Conservation (phyloP, 2,888 invertebrate species). For the Catocala sponsa region DNA sequence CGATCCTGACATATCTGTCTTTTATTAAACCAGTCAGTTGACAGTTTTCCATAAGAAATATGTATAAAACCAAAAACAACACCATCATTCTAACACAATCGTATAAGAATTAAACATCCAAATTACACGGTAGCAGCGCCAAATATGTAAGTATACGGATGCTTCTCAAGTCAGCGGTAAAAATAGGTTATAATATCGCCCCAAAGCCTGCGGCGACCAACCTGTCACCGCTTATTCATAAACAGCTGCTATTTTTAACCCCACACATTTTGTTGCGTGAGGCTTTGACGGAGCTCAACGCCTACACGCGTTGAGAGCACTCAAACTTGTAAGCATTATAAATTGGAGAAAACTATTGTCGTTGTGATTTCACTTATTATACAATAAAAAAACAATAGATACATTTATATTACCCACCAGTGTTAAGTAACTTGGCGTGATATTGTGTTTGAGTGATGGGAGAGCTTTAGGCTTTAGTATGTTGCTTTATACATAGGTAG, state of each 20-base stretch:
- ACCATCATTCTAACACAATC: too few species aligned
- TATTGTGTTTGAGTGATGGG: too few species aligned
- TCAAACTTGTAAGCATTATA: constrained; percentile 8
- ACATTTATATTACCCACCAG: neutral
- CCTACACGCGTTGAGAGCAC: constrained; percentile 7
- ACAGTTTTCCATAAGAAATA: too few species aligned
- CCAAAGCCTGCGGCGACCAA: constrained; percentile 8
- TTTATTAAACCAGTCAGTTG: too few species aligned
- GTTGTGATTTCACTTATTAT: constrained; percentile 8
- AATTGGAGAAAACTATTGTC: constrained; percentile 14
- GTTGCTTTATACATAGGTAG: neutral
- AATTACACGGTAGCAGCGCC: neutral
- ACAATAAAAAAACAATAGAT: constrained; percentile 4
- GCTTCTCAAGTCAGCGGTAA: neutral
- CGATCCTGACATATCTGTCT: too few species aligned
- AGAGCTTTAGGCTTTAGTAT: neutral
- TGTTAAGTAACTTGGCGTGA: neutral
- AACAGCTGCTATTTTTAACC: constrained; percentile 8
- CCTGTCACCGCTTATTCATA: constrained; percentile 10
- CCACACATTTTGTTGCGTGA: neutral
- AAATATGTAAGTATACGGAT: neutral
- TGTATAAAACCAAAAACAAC: too few species aligned
- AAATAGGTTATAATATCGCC: neutral
- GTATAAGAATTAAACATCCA: constrained; percentile 2
- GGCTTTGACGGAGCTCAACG: constrained; percentile 1